Percentiles rank a stretch among this genome's conserved stretches.
Conservation (phyloP, 1,140 invertebrate species). For the Aethina tumida region DNA sequence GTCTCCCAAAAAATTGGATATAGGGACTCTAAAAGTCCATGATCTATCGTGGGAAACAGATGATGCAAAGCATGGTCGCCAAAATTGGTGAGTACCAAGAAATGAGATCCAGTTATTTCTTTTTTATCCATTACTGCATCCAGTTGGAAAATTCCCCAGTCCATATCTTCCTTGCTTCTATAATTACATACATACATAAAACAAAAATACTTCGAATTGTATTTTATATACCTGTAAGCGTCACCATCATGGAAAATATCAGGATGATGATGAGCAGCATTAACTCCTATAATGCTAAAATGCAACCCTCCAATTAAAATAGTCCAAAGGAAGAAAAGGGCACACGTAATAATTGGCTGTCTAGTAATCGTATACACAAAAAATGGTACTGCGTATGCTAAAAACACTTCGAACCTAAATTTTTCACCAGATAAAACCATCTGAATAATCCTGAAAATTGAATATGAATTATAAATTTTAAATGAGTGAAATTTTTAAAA, state of each 20-base stretch:
- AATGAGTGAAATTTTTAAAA: not conserved
- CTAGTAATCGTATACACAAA: slow-evolving; percentile 39
- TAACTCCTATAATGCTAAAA: slow-evolving; percentile 57
- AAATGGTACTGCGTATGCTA: slow-evolving; percentile 43
- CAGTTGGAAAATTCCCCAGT: slow-evolving; percentile 71
- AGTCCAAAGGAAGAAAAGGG: slow-evolving; percentile 49
- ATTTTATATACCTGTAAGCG: slow-evolving; percentile 43
- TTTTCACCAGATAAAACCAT: slow-evolving; percentile 8
- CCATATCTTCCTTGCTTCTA: slow-evolving; percentile 33
- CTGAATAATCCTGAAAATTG: slow-evolving; percentile 15
- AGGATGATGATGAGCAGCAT: slow-evolving; percentile 75
- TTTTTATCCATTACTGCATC: slow-evolving; percentile 63
- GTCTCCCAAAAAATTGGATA: slow-evolving; percentile 55
- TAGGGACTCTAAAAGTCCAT: slow-evolving; percentile 55
- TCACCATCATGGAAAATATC: slow-evolving; percentile 78
- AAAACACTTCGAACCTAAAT: slow-evolving; percentile 25
- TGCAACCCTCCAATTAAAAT: slow-evolving; percentile 47
- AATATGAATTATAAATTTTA: no score
- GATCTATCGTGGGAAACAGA: slow-evolving; percentile 72
- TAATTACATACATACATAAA: slow-evolving; percentile 6
- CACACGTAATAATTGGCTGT: slow-evolving; percentile 26
- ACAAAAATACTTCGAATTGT: no score
- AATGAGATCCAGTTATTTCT: slow-evolving; percentile 57
- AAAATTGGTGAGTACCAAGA: slow-evolving; percentile 59
- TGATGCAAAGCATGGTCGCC: slow-evolving; percentile 73